These are phyloP conservation scores for Diorhabda carinulata DNA, from an alignment of 1,140 invertebrate genomes.

Conservation along the genomic window DNA sequence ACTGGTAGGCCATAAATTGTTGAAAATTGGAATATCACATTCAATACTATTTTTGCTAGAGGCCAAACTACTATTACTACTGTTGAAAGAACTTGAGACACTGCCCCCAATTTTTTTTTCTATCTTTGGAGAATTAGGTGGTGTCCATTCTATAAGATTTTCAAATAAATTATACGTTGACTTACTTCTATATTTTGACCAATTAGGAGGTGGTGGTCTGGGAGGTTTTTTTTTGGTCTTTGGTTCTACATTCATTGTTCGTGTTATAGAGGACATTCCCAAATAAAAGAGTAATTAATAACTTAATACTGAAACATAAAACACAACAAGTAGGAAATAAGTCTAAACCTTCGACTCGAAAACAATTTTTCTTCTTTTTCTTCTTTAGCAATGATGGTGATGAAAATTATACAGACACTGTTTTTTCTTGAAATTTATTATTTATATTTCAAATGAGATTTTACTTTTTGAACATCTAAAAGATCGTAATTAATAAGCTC, in stretches of 20 bases:
- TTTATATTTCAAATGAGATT: too few species aligned
- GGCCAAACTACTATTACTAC: conserved; percentile 45
- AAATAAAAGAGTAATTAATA: too few species aligned
- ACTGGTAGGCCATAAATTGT: conserved; percentile 25
- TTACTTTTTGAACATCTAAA: too few species aligned
- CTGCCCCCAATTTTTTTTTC: conserved; percentile 40
- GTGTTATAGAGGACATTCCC: conserved; percentile 22
- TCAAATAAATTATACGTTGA: conserved; percentile 37
- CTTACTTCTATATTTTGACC: conserved; percentile 40
- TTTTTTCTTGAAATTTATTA: too few species aligned
- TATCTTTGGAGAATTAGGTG: conserved; percentile 38
- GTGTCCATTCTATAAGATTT: conserved; percentile 43
- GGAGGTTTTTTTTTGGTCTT: conserved; percentile 43
- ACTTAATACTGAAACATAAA: too few species aligned
- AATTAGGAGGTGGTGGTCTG: conserved; percentile 44
- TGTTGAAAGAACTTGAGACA: conserved; percentile 45
- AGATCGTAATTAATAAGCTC: too few species aligned
- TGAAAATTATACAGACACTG: too few species aligned
- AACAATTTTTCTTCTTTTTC: too few species aligned
- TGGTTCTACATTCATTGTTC: conserved; percentile 15
- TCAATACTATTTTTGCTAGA: conserved; percentile 45
- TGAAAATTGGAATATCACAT: conserved; percentile 33
- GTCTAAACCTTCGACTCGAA: too few species aligned
- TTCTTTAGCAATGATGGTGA: too few species aligned
- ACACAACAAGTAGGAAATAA: too few species aligned